phyloP scores from a whole-genome alignment of 2,797 vertebrate genomes.

The Bovichtus variegatus region DNA sequence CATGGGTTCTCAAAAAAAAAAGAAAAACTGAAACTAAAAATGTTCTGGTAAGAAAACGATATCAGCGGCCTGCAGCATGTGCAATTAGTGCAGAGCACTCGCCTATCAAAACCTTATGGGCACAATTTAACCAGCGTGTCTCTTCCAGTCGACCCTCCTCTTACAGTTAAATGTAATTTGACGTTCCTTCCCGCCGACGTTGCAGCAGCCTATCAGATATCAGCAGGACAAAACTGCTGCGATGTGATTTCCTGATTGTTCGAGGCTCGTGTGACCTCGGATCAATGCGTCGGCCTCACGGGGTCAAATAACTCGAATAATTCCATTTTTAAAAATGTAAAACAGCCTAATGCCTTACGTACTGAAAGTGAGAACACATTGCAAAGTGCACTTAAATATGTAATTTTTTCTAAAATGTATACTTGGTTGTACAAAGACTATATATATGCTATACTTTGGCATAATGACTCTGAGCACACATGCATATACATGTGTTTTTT shows the following conservation, averaged over 20 bases:
- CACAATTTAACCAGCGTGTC: constrained; percentile 9
- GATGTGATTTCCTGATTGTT: constrained; percentile 44
- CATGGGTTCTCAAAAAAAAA: no score
- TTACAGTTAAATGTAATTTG: not conserved
- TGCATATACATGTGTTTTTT: constrained; percentile 21
- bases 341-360: not conserved
- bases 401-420: constrained; percentile 7
- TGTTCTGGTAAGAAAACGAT: not conserved
- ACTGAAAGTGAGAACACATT: constrained; percentile 35
- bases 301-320: constrained; percentile 41
- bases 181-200: constrained; percentile 12
- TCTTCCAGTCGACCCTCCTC: not conserved
- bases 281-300: constrained; percentile 1
- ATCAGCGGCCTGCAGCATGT: not conserved
- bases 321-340: constrained; percentile 28
- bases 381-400: constrained; percentile 54
- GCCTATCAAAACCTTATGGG: constrained; percentile 8
- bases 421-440: constrained; percentile 30
- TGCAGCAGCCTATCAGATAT: constrained; percentile 28
- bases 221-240: constrained; percentile 18
- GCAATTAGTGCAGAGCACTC: not conserved
- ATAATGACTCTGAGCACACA: constrained; percentile 19
- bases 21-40: not conserved
- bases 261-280: constrained; percentile 32
- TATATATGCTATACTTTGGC: constrained; percentile 14